phyloP scores from a whole-genome alignment of 2,113 vertebrate species.

The Leptobrachium leishanense region DNA sequence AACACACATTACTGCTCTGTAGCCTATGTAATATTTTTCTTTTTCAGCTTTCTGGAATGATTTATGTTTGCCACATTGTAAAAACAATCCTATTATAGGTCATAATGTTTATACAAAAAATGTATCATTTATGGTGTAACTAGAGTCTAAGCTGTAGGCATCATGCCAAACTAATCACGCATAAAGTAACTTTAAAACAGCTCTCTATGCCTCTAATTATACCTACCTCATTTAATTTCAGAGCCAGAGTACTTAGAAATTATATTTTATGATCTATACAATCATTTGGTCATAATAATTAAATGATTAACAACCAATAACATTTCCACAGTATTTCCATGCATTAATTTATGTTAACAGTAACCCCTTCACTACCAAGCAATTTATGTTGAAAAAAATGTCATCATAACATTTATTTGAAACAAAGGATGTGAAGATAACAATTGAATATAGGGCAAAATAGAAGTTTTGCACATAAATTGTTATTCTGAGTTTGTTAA shows the following conservation, averaged over 20 bases:
- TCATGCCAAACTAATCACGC: conserved; percentile 69
- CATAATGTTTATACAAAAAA: conserved; percentile 72
- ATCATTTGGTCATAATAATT: neutral
- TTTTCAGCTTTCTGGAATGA: conserved; percentile 70
- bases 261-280: neutral
- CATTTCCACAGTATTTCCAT: neutral
- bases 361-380: too few relatives aligned
- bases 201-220: conserved; percentile 74
- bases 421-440: too few relatives aligned
- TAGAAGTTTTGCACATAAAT: too few relatives aligned
- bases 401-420: too few relatives aligned
- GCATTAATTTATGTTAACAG: neutral
- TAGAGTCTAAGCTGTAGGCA: conserved; percentile 76
- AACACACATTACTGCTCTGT: neutral
- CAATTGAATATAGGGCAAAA: too few relatives aligned
- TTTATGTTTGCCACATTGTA: conserved; percentile 81
- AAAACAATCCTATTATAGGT: conserved; percentile 86
- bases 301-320: neutral
- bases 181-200: conserved; percentile 59
- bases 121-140: conserved; percentile 79
- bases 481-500: too few relatives aligned
- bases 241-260: neutral
- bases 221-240: conserved; percentile 52
- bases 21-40: neutral
- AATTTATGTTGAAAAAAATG: too few relatives aligned